Evolutionary conservation across 2,888 invertebrate genomes (phyloP).

Genomic region (Spodoptera picta): DNA sequence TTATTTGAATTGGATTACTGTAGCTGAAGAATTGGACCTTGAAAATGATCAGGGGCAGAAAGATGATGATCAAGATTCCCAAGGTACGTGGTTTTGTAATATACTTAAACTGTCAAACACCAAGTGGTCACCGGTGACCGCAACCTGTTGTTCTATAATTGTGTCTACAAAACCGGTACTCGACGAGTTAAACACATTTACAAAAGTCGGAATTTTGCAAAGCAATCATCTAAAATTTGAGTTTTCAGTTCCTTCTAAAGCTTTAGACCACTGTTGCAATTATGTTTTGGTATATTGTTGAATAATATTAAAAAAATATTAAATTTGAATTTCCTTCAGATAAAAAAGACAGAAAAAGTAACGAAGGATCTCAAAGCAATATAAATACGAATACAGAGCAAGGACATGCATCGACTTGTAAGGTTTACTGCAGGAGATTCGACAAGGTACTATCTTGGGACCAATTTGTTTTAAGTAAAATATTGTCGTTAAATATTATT

Average conservation of each 20-base stretch:
- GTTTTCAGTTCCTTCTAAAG: too few relatives aligned
- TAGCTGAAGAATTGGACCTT: constrained; percentile 99
- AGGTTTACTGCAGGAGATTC: constrained; percentile 79
- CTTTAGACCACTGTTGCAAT: too few relatives aligned
- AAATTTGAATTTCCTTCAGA: constrained; percentile 59
- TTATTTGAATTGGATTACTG: constrained; percentile 99
- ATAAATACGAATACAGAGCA: constrained; percentile 72
- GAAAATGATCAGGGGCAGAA: constrained; percentile 94
- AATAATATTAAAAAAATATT: too few relatives aligned
- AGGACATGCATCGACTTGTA: constrained; percentile 89
- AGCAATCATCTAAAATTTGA: too few relatives aligned
- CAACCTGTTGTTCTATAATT: too few relatives aligned
- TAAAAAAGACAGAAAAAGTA: constrained; percentile 78
- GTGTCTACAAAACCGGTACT: too few relatives aligned
- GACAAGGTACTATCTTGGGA: constrained; percentile 74
- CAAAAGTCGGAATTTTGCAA: too few relatives aligned
- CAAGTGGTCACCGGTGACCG: too few relatives aligned
- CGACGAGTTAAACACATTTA: too few relatives aligned
- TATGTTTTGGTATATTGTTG: too few relatives aligned
- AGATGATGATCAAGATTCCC: constrained; percentile 90
- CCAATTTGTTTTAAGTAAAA: neutral
- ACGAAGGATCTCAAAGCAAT: constrained; percentile 79
- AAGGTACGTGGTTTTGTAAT: constrained; percentile 60
- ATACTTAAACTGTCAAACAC: too few relatives aligned
- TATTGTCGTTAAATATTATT: too few relatives aligned